Evolutionary conservation across 2,888 invertebrate genomes (phyloP), one percentile per base, ranked within the genome.

Genomic region (Caenorhabditis afra): DNA sequence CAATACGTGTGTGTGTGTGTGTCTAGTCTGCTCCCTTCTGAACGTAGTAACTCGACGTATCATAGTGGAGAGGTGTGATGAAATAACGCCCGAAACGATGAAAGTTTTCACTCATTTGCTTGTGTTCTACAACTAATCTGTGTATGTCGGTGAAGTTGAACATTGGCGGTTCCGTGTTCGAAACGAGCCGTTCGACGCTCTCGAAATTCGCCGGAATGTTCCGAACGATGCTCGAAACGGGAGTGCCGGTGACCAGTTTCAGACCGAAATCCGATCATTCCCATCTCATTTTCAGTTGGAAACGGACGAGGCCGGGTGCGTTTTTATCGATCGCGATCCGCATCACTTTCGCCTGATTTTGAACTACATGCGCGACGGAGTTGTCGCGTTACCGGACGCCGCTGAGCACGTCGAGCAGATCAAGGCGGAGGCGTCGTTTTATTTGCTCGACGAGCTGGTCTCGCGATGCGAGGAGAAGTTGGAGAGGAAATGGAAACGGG

Each of bases 141-240:
- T n/a, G n/a, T n/a, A n/a, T n/a, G n/a, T n/a, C 18, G 92, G 96
- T 98, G 16, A 98, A 98, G 91, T 92, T 99, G 82, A 99, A 99
- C 92, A 96, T 99, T 88, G 98, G 98, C 84, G 99, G 98, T 39
- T 94, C 95, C 65, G 92, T 99, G 75, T 95, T 96, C 92, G 96
- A 97, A 89, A 98, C 98, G 0, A 97, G 98, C 0, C 95, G 97
- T 90, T 96, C 96, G 59, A 99, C 98, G 14, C 92, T 99, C 47
- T 96, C 96, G 1, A 98, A 97, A 92, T 95, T 96, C 92, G 97
- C 99, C 91, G 97, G 96, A 61, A 98, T 98, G 97, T 92, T 99
- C 45, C 93, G 96, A 22, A 83, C 85, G 0, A 87, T 89, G 84
- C 7, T 29, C 29, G 29, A 29, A 75, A 87, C 82, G 81, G 82